Base-by-base conservation (phyloP, 2,113 vertebrate genomes). In the Equus przewalskii region DNA sequence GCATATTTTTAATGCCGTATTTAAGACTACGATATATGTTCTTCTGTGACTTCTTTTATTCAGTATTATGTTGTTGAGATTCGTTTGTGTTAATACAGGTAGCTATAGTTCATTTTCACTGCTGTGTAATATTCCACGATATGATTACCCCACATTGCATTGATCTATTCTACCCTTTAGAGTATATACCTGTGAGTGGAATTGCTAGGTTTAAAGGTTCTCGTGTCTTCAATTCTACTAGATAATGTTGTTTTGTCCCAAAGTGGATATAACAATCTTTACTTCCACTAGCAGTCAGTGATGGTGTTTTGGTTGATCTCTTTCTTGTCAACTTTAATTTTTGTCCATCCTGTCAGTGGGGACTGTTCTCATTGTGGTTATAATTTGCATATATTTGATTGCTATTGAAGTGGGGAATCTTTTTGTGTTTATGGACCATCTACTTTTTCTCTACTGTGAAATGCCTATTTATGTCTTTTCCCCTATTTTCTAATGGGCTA, bases 111-210 rank as follows among this genome's bases (percentile, higher is more conserved):
- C 65, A 3, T 36, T 60, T 65, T 81, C 14, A 30, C 36, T 11
- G 6, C 46, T 13, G 1, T 19, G 7, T 26, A 16, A 1, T 62
- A 30, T 4, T 79, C n/a, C 1, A 1, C 49, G 10, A 7, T 28
- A 5, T 24, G 18, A 41, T 72, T 33, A 65, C 30, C 30, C 18
- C 46, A 9, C 5, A 22, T 22, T 46, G 9, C 6, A 3, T 11
- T 13, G 28, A 12, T 65, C 3, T 22, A 6, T 16, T 28, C 64
- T 41, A 0, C 19, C 64, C 62, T 65, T 56, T 22, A 15, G 22
- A 75, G 44, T 0, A 5, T 64, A 41, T 7, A 58, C 18, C 54
- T 22, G 13, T 67, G 96, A 9, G 18, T 41, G 28, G 54, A 33
- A 26, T n/a, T 79, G 11, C 64, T 49, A 16, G 8, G 28, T 26